These are phyloP conservation scores for Phylloscopus trochiloides DNA, from an alignment of 2,113 vertebrate genomes.

Conservation along the genomic window DNA sequence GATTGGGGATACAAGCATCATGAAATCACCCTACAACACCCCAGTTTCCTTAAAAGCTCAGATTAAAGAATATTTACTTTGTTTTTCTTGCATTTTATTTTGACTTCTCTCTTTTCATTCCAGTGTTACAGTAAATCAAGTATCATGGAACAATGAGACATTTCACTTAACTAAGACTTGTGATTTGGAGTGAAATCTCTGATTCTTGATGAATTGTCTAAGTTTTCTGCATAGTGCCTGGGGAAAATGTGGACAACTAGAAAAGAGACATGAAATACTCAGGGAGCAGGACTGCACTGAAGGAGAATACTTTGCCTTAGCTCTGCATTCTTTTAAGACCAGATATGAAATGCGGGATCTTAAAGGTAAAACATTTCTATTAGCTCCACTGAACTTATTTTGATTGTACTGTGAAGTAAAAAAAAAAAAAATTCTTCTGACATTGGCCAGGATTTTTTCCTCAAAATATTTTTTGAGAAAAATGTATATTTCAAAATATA, in stretches of 20 bases:
- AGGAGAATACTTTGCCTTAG: background rate
- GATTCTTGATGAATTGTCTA: background rate
- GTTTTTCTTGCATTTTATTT: background rate
- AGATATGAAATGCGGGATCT: background rate
- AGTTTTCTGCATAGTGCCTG: background rate
- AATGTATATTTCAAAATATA: no score
- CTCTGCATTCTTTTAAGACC: background rate
- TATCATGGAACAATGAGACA: background rate
- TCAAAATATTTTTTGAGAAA: background rate
- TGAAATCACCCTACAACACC: no score
- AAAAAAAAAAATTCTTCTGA: background rate
- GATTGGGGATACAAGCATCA: no score
- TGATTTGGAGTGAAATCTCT: background rate
- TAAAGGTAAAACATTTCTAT: background rate
- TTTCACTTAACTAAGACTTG: background rate
- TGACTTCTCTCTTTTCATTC: background rate
- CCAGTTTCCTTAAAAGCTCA: background rate
- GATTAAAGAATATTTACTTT: background rate
- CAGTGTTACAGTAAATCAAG: background rate
- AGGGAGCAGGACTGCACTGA: background rate
- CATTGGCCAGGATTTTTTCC: background rate
- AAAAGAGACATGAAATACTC: background rate
- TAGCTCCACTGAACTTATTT: background rate
- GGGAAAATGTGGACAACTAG: background rate
- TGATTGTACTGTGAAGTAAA: background rate